These are phyloP conservation scores for Venustaconcha ellipsiformis DNA, from an alignment of 1,140 invertebrate genomes.

Conservation along the genomic window DNA sequence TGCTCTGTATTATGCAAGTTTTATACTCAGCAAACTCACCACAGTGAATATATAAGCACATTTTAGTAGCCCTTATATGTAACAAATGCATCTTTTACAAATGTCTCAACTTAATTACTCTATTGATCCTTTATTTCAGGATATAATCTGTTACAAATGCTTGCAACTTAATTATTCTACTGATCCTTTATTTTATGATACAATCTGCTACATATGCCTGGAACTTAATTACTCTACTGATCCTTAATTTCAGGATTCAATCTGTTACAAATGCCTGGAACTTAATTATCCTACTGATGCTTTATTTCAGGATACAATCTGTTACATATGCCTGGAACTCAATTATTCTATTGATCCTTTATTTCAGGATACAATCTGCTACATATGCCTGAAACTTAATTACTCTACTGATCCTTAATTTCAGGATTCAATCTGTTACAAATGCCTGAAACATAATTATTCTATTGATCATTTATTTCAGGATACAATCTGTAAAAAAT, in stretches of 20 bases:
- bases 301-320: not conserved
- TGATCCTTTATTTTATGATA: too few species aligned
- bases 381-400: not conserved
- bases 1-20: too few species aligned
- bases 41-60: too few species aligned
- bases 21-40: too few species aligned
- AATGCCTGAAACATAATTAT: not conserved
- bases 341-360: not conserved
- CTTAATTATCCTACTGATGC: not conserved
- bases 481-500: too few species aligned
- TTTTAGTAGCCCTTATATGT: too few species aligned
- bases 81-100: too few species aligned
- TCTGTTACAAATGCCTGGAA: not conserved
- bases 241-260: not conserved
- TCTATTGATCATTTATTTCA: too few species aligned
- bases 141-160: not conserved
- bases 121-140: not conserved
- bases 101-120: not conserved
- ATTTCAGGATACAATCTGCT: too few species aligned
- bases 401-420: not conserved
- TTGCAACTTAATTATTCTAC: not conserved
- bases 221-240: not conserved
- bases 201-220: not conserved
- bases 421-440: not conserved
- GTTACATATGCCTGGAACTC: not conserved